Conservation (phyloP, 2,888 invertebrate genomes). For the Disparrhopalites patrizii region DNA sequence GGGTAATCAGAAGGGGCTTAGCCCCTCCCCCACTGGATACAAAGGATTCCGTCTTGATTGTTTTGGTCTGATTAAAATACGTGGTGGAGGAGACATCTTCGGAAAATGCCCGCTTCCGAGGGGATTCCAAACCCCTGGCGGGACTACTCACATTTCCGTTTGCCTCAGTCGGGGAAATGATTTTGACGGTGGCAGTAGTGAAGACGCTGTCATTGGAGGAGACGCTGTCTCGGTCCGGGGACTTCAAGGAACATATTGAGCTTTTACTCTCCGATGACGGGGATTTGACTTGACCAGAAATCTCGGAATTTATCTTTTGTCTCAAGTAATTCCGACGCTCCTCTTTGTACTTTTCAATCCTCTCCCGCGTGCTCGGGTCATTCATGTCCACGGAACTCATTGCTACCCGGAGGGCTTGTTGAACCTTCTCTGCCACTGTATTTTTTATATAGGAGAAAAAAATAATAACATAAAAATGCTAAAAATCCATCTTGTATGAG, state of each 20-base stretch:
- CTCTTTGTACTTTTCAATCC: constrained; percentile 87
- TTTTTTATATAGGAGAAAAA: constrained; percentile 2
- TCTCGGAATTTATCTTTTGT: constrained; percentile 67
- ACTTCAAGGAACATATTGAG: constrained; percentile 27
- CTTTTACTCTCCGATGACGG: constrained; percentile 30
- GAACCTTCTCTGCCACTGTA: constrained; percentile 42
- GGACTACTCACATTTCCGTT: constrained; percentile 1
- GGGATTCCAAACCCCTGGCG: constrained; percentile 38
- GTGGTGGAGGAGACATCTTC: constrained; percentile 38
- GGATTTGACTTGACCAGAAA: constrained; percentile 29
- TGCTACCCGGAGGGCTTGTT: constrained; percentile 40
- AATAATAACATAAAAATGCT: not conserved
- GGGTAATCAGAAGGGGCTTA: not conserved
- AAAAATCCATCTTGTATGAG: not conserved
- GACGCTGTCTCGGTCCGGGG: constrained; percentile 25
- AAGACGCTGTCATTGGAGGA: constrained; percentile 36
- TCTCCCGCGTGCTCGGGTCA: constrained; percentile 63
- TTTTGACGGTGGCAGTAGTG: constrained; percentile 12
- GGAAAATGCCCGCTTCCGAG: constrained; percentile 45
- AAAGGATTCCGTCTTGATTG: constrained; percentile 43
- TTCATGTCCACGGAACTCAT: constrained; percentile 53
- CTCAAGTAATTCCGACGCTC: constrained; percentile 73
- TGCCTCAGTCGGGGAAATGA: constrained; percentile 1
- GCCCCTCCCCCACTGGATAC: not conserved
- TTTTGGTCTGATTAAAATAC: constrained; percentile 36